These are phyloP conservation scores for Poliocrania exsul DNA, from an alignment of 2,797 vertebrate genomes.

Conservation along the genomic window DNA sequence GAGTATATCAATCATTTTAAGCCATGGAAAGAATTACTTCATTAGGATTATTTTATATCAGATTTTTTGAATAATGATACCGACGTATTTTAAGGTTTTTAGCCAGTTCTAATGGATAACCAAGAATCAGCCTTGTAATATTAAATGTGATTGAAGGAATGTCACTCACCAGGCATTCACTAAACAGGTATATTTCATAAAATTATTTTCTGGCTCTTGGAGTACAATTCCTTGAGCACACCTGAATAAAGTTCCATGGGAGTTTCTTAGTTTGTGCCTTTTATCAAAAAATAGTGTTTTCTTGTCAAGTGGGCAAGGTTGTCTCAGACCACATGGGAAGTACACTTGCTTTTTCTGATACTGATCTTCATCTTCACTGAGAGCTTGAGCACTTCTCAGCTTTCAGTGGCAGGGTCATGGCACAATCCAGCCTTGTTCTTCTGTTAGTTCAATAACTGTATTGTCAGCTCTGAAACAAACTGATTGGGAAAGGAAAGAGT, in stretches of 20 bases:
- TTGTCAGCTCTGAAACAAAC: not conserved
- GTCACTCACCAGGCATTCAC: not conserved
- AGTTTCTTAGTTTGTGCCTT: not conserved
- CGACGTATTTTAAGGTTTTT: not conserved
- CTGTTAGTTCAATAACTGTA: not conserved
- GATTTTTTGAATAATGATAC: not conserved
- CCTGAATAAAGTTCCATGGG: not conserved
- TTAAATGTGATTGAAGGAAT: not conserved
- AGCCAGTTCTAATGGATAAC: not conserved
- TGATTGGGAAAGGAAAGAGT: not conserved
- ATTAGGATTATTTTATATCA: not conserved
- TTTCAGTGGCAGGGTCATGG: fast-evolving
- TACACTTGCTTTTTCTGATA: not conserved
- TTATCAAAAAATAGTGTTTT: not conserved
- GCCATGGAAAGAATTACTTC: not conserved
- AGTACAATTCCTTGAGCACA: not conserved
- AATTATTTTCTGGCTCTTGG: not conserved
- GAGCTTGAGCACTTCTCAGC: not conserved
- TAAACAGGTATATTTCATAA: not conserved
- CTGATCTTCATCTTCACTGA: not conserved
- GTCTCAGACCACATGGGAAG: not conserved
- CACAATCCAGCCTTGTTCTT: not conserved
- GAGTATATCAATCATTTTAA: not conserved
- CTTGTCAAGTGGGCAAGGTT: not conserved
- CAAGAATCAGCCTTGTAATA: not conserved